These are phyloP conservation scores for Aphidius ervi DNA, from an alignment of 1,140 invertebrate species.

Conservation along the genomic window DNA sequence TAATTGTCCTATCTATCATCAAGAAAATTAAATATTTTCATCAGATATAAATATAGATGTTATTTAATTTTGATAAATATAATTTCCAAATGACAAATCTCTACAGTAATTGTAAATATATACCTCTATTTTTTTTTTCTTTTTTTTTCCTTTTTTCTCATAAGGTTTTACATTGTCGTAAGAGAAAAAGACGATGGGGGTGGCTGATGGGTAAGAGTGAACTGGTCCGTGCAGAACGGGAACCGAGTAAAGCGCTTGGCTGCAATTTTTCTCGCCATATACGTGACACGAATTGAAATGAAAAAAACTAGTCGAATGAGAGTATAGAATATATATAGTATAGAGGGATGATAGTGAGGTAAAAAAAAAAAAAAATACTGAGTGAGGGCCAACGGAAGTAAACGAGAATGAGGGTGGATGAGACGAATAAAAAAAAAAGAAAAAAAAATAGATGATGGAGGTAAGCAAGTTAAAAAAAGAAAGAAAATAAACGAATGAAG, in stretches of 20 bases:
- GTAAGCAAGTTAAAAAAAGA: conserved; percentile 23
- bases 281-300: conserved; percentile 53
- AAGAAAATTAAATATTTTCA: no score
- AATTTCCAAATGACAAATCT: no score
- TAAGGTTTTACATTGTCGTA: neutral
- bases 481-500: no score
- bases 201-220: conserved; percentile 23
- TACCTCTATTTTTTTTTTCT: no score
- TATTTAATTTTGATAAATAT: no score
- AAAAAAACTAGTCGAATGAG: conserved; percentile 29
- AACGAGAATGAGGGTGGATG: conserved; percentile 18
- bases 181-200: conserved; percentile 12
- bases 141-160: no score
- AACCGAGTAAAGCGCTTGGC: conserved; percentile 53
- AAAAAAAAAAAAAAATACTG: conserved; percentile 8
- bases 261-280: conserved; percentile 56
- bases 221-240: conserved; percentile 50
- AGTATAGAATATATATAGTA: neutral
- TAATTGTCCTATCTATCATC: no score
- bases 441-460: conserved; percentile 21
- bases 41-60: no score
- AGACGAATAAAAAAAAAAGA: conserved; percentile 5
- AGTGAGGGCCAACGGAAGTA: conserved; percentile 22
- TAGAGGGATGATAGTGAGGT: conserved; percentile 8
- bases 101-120: no score